phyloP scores from a whole-genome alignment of 23 tunicate species.

The Oikopleura dioica region DNA sequence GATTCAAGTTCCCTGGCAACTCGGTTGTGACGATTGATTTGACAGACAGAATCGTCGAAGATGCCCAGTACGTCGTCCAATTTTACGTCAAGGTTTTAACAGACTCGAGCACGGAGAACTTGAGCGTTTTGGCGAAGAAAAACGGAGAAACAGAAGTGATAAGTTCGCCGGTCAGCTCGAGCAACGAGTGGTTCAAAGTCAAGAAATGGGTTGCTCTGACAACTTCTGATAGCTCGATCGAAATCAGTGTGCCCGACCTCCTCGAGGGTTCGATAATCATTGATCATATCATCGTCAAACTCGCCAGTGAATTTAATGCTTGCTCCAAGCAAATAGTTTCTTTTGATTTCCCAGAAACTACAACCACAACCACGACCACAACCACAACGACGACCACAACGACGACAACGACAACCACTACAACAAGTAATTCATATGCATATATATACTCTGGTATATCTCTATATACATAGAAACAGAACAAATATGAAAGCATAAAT shows the following conservation, averaged over 20 bases:
- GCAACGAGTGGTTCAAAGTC: not conserved
- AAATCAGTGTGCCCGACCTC: not conserved
- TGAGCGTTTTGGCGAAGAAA: too few relatives aligned
- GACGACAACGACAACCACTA: not conserved
- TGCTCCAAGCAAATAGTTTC: not conserved
- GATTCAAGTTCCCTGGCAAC: too few relatives aligned
- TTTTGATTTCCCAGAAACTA: not conserved
- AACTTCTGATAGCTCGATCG: not conserved
- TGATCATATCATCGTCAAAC: not conserved
- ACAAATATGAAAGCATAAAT: too few relatives aligned
- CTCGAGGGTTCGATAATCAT: not conserved
- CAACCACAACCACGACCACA: not conserved
- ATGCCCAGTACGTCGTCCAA: too few relatives aligned
- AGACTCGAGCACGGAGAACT: too few relatives aligned
- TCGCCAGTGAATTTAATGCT: not conserved
- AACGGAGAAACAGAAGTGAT: too few relatives aligned
- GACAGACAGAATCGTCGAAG: too few relatives aligned
- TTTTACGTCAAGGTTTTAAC: too few relatives aligned
- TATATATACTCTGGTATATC: not conserved
- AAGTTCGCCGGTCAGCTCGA: not conserved
- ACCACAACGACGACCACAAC: not conserved
- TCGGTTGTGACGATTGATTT: too few relatives aligned
- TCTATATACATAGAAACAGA: too few relatives aligned
- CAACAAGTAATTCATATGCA: not conserved
- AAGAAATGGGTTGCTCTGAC: not conserved